These are phyloP conservation scores for Acleris sparsana DNA, from an alignment of 2,888 invertebrate species.

Conservation along the genomic window DNA sequence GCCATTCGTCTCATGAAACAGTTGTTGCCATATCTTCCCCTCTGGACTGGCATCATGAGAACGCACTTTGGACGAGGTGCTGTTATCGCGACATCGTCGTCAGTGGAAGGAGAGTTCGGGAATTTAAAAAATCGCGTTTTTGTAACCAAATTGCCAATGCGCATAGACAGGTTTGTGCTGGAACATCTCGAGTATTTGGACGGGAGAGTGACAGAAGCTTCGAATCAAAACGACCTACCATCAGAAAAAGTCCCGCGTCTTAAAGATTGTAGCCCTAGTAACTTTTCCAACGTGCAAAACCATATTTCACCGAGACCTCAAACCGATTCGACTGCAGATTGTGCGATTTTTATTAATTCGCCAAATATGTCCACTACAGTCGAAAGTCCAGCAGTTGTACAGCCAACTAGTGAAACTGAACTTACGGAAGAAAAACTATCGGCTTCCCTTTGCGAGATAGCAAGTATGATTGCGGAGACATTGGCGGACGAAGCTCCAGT, in stretches of 20 bases:
- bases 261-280: not conserved
- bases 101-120: constrained; percentile 24
- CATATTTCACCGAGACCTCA: not conserved
- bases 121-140: constrained; percentile 12
- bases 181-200: constrained; percentile 12
- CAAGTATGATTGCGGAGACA: not conserved
- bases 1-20: constrained; percentile 7
- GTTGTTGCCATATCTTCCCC: constrained; percentile 18
- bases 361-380: not conserved
- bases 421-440: not conserved
- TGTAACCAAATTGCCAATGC: constrained; percentile 5
- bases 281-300: not conserved
- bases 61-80: constrained; percentile 9
- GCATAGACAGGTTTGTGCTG: constrained; percentile 6
- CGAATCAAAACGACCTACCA: constrained; percentile 2
- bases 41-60: constrained; percentile 25
- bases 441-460: not conserved
- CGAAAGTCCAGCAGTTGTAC: not conserved
- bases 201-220: constrained; percentile 1
- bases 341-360: not conserved
- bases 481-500: not conserved
- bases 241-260: not conserved
- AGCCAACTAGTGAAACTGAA: not conserved
- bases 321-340: not conserved
- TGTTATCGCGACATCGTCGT: constrained; percentile 20